Conservation (phyloP, 2,797 vertebrate genomes). For the Halcyon chelicuti region DNA sequence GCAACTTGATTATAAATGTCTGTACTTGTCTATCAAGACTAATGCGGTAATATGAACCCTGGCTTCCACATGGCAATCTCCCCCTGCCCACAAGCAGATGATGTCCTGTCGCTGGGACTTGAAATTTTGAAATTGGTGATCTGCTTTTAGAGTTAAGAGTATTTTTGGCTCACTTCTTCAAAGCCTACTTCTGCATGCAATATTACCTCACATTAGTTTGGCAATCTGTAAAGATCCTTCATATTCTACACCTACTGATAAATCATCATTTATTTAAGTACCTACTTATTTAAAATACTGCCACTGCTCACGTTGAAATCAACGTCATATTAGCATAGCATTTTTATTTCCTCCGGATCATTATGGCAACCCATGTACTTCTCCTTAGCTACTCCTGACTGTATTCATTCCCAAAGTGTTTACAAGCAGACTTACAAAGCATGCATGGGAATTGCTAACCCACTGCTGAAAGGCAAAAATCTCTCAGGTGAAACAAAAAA, state of each 20-base stretch:
- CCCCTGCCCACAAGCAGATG: accelerated
- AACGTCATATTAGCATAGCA: not conserved
- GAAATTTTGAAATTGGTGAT: not conserved
- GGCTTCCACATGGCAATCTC: not conserved
- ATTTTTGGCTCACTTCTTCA: not conserved
- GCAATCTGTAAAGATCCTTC: not conserved
- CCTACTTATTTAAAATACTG: not conserved
- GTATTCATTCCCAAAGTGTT: not conserved
- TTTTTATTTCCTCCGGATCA: not conserved
- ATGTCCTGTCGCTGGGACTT: not conserved
- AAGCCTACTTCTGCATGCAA: not conserved
- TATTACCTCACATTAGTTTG: not conserved
- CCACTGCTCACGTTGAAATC: not conserved
- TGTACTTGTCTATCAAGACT: not conserved
- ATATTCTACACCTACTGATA: not conserved
- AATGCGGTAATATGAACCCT: not conserved
- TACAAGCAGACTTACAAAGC: not conserved
- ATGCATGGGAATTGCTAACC: not conserved
- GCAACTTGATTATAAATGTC: not conserved
- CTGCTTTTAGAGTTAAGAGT: not conserved
- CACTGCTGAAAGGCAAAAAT: not conserved
- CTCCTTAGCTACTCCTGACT: not conserved
- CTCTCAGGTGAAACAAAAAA: conserved; percentile 44
- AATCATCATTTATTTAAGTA: not conserved
- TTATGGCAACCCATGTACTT: not conserved